Base-by-base conservation (phyloP, 2,797 vertebrate species). In the Malurus splendens region DNA sequence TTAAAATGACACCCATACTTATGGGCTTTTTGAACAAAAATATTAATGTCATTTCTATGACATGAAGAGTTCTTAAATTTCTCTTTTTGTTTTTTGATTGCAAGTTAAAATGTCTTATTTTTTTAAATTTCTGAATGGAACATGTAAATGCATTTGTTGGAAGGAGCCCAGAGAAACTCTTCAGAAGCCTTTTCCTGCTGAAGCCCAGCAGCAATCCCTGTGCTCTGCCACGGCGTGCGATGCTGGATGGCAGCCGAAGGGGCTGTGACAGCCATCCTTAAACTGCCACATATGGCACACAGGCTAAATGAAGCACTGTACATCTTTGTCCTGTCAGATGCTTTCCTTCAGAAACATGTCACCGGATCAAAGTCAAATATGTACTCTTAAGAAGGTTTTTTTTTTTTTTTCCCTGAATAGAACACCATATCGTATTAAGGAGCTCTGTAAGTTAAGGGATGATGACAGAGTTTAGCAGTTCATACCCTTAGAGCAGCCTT, bases 391-490 rank as follows among this genome's bases (percentile, higher is more conserved):
- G 85, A 25, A 76, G 84, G 65, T 1, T 25, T 51, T 57, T 54
- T 51, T 57, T 51, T 57, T 54, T 59, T 55, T 22, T 7, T 0
- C 42, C 39, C 56, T 5, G 10, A 86, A 75, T 14, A 73, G 82
- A 93, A 86, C 92, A 94, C 76, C 25, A 0, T 54, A 59, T 64
- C 11, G 0, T 39, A 57, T 91, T 93, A 93, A 89, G 84, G 76
- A 86, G 73, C 41, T 3, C 76, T 86, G 76, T 47, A 89, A 90
- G 79, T 90, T 94, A 90, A 95, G 80, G 54, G 48, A 90, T 75
- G 89, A 54, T 95, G 91, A 91, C 85, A 95, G 90, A 90, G 82
- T 93, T 91, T 95, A 95, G 85, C 80, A 81, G 85, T 86, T 94
- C 73, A 39, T 91, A 87, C 73, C 64, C 85, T 89, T 20, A 41